Evolutionary conservation across 2,888 invertebrate genomes (phyloP), one percentile per base, ranked within the genome.

Genomic region (Polymixis lichenea): DNA sequence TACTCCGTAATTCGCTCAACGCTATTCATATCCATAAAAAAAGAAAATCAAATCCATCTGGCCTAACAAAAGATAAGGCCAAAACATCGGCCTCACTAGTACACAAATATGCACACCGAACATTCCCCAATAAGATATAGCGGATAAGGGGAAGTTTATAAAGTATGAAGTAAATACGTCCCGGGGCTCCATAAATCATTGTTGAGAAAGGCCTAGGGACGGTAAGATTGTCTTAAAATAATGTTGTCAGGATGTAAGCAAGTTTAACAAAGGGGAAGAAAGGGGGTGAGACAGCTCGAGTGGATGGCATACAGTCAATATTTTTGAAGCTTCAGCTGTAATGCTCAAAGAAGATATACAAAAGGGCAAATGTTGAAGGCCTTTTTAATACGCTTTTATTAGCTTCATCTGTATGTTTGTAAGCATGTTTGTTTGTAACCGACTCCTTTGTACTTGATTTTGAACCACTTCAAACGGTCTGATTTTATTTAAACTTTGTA

Each of bases 181-280:
- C 91, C 90, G 84, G 87, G 88, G 91, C 89, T 91, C 93, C 88
- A 95, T 95, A 95, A 94, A 94, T 95, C 94, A 95, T 95, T 91
- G 91, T 93, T 92, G 87, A 89, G 84, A 88, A 92, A 90, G 89
- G 91, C 91, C 92, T 86, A 87, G 90, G 90, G 92, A 91, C 86
- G 86, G 88, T 89, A 89, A 90, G 90, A 89, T 89, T 81, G 89
- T 88, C 90, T 93, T 92, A 92, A 93, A 91, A 93, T 94, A 94
- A 94, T 93, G 91, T 92, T 92, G 89, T 92, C 91, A 89, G 90
- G 89, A 91, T 92, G 90, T 92, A 91, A 90, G 90, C 88, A 92
- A 93, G 88, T 92, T 92, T 90, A 90, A 93, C 91, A 93, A 92
- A 91, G 87, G 89, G 78, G 82, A 87, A 86, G 78, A 85, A 81